Percentiles rank a stretch among this genome's conserved stretches.
phyloP scores from a whole-genome alignment of 2,888 invertebrate species.

The Seira ritae region DNA sequence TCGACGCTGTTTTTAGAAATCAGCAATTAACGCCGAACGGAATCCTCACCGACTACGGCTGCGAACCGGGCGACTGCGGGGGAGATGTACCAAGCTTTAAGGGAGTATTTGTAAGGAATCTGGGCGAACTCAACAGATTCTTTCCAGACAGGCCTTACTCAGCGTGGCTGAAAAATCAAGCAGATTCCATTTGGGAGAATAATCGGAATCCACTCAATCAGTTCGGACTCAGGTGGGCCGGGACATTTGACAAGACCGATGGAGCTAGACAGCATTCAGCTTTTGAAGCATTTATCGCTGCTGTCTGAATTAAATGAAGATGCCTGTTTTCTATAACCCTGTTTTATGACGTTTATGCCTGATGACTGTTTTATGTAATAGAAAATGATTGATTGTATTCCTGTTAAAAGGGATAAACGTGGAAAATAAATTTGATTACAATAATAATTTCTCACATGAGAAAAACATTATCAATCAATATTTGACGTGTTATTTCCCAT shows the following conservation, averaged over 20 bases:
- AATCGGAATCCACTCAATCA: slow-evolving; percentile 37
- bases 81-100: slow-evolving; percentile 66
- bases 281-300: slow-evolving; percentile 68
- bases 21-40: slow-evolving; percentile 61
- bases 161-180: slow-evolving; percentile 63
- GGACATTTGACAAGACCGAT: slow-evolving; percentile 64
- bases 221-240: slow-evolving; percentile 29
- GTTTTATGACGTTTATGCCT: too few species aligned
- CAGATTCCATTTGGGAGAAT: slow-evolving; percentile 55
- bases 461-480: too few species aligned
- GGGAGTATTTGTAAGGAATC: slow-evolving; percentile 69
- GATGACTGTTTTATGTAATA: too few species aligned
- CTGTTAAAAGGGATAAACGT: too few species aligned
- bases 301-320: not conserved
- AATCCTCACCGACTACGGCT: slow-evolving; percentile 67
- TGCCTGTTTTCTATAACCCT: too few species aligned
- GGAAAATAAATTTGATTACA: too few species aligned
- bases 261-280: slow-evolving; percentile 69
- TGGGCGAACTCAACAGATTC: slow-evolving; percentile 68
- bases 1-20: slow-evolving; percentile 64
- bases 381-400: too few species aligned
- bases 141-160: slow-evolving; percentile 55
- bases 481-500: too few species aligned
- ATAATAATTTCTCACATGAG: too few species aligned
- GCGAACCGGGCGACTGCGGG: slow-evolving; percentile 54